Evolutionary conservation across 2,113 vertebrate genomes (phyloP).

Genomic region (Gobius niger): DNA sequence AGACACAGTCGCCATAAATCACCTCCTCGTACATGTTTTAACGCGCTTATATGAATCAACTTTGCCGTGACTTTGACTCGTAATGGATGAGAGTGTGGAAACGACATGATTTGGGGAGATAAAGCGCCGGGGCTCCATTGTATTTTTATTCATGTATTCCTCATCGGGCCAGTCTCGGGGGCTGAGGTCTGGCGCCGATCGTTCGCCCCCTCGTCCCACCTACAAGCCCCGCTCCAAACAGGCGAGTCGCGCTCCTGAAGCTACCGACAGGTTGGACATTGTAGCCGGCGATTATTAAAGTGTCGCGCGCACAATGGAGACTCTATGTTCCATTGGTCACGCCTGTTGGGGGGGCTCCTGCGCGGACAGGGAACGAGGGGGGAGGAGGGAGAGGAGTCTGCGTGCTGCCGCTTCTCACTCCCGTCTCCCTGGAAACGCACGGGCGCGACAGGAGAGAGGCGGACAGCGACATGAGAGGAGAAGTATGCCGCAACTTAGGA

Average conservation of each 20-base stretch:
- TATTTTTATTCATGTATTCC: conserved; percentile 80
- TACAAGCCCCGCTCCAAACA: conserved; percentile 72
- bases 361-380: conserved; percentile 72
- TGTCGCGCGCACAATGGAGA: conserved; percentile 91
- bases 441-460: conserved; percentile 51
- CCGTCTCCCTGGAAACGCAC: conserved; percentile 88
- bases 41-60: background rate
- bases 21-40: background rate
- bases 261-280: conserved; percentile 99
- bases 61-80: conserved; percentile 10
- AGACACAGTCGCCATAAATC: background rate
- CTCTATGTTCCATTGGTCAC: conserved; percentile 99
- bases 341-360: conserved; percentile 89
- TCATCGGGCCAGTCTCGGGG: conserved; percentile 59
- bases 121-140: conserved; percentile 64
- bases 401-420: conserved; percentile 85
- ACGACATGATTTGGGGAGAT: conserved; percentile 59
- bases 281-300: conserved; percentile 98
- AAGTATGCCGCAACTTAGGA: background rate
- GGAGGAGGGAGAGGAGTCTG: conserved; percentile 89
- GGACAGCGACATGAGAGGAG: conserved; percentile 11
- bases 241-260: conserved; percentile 87
- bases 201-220: conserved; percentile 73
- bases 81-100: conserved; percentile 23
- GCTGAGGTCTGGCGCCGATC: conserved; percentile 79